Base-by-base conservation (phyloP, 2,888 invertebrate species). In the Branchinecta sandiegonensis region DNA sequence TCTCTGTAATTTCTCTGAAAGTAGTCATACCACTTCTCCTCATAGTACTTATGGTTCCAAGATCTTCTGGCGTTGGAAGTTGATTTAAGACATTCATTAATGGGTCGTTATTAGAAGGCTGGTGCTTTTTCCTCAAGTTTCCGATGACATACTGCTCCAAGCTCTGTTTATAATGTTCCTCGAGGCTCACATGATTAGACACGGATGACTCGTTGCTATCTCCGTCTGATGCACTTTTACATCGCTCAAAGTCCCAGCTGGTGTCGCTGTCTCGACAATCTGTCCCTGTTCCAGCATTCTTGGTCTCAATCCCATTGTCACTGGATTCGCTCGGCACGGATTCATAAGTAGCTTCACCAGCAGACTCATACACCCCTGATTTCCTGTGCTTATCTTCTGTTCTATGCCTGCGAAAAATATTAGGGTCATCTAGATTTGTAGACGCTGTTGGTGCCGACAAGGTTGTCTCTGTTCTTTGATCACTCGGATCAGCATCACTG, bases 191-290 rank as follows among this genome's bases (percentile, higher is more conserved):
- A 47, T 48, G 10, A 46, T 17, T 17, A 14, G 56, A 56, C 56
- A 9, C 46, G 23, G 46, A 68, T 8, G 56, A 56, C 17, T 56
- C 56, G 37, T 37, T 37, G 37, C 37, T 37, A 56, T 56, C 56
- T 65, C 37, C 13, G 47, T 68, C 50, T 46, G 50, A 46, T 37
- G 65, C 69, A 6, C 50, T 63, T 17, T 69, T 66, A 14, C 70
- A 70, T 47, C 71, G 71, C 66, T 71, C 67, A 68, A 71, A 73
- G 66, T 73, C 73, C 73, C 73, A 73, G 11, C 72, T 72, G 14
- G 73, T 71, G 65, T 73, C 73, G 6, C 71, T 72, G 68, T 73
- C 73, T 14, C 67, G 47, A 47, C 23, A 67, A 6, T 48, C 47
- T n/a, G 50, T 67, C 48, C 47, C 67, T 13, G 56, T 56, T 56